Evolutionary conservation across 1,140 invertebrate genomes (phyloP), one percentile per base, ranked within the genome.

Genomic region (Popillia japonica): DNA sequence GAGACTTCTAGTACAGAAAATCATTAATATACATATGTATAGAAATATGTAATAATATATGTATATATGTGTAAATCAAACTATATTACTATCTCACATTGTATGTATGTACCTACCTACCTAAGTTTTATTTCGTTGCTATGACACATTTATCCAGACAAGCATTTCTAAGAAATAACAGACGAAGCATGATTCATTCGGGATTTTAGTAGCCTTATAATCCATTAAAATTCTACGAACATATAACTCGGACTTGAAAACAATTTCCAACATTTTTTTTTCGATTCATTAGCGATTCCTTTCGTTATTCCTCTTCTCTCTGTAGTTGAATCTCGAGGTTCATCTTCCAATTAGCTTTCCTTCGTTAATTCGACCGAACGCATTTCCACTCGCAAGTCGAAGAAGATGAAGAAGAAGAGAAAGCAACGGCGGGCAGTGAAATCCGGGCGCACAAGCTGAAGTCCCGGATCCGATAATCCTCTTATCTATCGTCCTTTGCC

Each of bases 401-500:
- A 64, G 61, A 64, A 22, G 61, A 22, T 9, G 61, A 64, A 64
- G 20, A 64, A 48, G 44, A 48, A 48, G n/a, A 48, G 44, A 48
- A n/a, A 10, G 17, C 9, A 64, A 20, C 61, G 17, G 61, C 22
- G 61, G 61, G 61, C 61, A 64, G 61, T 20, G 17, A 64, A 64
- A 64, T 64, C 61, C 61, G 61, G 61, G 61, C 61, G 61, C 61
- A 20, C 61, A 64, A 64, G 61, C 61, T 22, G 17, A 64, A 64
- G 61, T 64, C 22, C 61, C 61, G 61, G 61, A 64, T 64, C 61
- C 61, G 61, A 64, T 64, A 64, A 64, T 64, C 61, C 61, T 64
- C 61, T 64, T 64, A 64, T 64, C 61, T 64, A 64, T 64, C 61
- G 61, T 64, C 11, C 61, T 64, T 17, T 22, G 61, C 61, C 17